Base-by-base conservation (phyloP, 53 echinoderm and acorn worm species). In the Holothuria scabra region DNA sequence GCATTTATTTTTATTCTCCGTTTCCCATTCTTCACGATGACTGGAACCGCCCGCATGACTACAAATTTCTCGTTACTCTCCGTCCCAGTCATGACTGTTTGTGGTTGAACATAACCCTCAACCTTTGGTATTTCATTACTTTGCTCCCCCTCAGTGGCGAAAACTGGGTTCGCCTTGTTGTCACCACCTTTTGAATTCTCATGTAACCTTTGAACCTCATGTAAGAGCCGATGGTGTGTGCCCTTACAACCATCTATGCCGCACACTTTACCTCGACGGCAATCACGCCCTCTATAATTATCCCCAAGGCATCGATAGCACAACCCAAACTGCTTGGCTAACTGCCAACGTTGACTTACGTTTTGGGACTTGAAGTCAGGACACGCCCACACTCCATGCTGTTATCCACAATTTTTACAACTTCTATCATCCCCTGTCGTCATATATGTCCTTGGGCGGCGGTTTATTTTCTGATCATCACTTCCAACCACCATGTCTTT, bases 171-270 rank as follows among this genome's bases (percentile, higher is more conserved):
- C 23, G 28, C 29, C 32, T 66, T 66, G 28, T 66, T 66, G 23
- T 66, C n/a, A 66, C 66, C 66, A 20, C 5, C 66, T 66, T 21
- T 25, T n/a, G 75, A 13, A 74, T 74, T 20, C 11, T 22, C 75
- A 8, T 48, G 33, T 52, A 25, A 46, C 46, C 46, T 48, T 52
- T 74, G 26, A 18, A 1, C n/a, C n/a, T n/a, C n/a, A n/a, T n/a
- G n/a, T n/a, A n/a, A n/a, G n/a, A n/a, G n/a, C n/a, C n/a, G n/a
- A n/a, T n/a, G n/a, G n/a, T n/a, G n/a, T n/a, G n/a, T n/a, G n/a
- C n/a, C 24, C 80, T 80, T 60, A 26, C 81, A 81, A 20, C 62
- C 81, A 37, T 63, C 32, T 11, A 81, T 60, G 12, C 81, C 81
- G 60, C 81, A 81, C 20, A 63, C 21, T 82, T 33, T 60, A 12